Evolutionary conservation across 2,888 invertebrate species (phyloP).

Genomic region (Brachyptera risi): DNA sequence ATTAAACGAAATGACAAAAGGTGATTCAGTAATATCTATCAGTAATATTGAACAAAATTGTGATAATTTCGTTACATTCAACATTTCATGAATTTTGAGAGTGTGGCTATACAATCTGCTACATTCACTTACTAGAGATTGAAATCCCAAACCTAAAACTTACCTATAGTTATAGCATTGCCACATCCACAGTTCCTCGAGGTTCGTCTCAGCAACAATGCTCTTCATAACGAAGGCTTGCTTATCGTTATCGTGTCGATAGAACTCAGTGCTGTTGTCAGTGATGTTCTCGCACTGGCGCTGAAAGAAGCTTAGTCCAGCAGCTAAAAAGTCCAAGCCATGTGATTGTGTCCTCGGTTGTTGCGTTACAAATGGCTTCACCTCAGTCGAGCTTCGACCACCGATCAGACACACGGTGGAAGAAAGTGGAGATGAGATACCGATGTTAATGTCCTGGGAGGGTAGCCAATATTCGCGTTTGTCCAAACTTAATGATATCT

Average conservation of each 20-base stretch:
- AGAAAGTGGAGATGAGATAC: constrained; percentile 57
- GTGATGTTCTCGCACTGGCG: constrained; percentile 44
- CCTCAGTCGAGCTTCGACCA: constrained; percentile 43
- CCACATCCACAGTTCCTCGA: constrained; percentile 64
- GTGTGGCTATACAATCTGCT: no score
- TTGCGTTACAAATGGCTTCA: no score
- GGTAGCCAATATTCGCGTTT: constrained; percentile 61
- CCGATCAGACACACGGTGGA: constrained; percentile 61
- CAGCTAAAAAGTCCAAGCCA: constrained; percentile 55
- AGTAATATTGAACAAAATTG: no score
- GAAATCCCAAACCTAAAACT: no score
- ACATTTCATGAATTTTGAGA: no score
- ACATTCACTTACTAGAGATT: no score
- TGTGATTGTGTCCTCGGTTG: neutral
- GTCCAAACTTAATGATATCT: constrained; percentile 60
- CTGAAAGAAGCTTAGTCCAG: constrained; percentile 58
- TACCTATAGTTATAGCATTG: constrained; percentile 64
- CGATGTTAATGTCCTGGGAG: constrained; percentile 54
- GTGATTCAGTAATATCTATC: no score
- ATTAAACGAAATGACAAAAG: no score
- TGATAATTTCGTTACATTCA: no score
- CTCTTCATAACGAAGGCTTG: neutral
- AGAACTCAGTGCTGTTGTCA: neutral
- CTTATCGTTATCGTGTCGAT: neutral
- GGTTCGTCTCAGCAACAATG: constrained; percentile 34